These are phyloP conservation scores for Rapana venosa DNA, from an alignment of 2,888 invertebrate genomes.

Conservation along the genomic window DNA sequence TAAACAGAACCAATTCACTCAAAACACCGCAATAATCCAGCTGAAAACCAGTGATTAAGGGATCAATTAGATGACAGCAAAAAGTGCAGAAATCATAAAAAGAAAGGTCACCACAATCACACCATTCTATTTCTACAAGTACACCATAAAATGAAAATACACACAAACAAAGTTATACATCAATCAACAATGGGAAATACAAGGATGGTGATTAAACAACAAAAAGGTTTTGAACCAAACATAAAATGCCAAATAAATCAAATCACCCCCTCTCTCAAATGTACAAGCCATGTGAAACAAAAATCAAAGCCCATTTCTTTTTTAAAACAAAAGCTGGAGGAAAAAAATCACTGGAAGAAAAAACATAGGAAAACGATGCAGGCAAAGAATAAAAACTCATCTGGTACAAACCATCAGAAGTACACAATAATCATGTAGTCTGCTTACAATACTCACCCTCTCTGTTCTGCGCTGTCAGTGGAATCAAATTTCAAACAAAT, in stretches of 20 bases:
- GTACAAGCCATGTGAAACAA: background rate
- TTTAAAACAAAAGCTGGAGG: background rate
- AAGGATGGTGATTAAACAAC: too few relatives aligned
- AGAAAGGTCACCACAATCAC: too few relatives aligned
- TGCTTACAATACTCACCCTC: background rate
- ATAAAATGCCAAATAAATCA: background rate
- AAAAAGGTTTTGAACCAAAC: too few relatives aligned
- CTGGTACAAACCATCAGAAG: background rate
- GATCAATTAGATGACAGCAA: too few relatives aligned
- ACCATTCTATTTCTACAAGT: too few relatives aligned
- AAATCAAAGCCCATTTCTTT: background rate
- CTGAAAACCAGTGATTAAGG: too few relatives aligned
- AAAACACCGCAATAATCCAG: too few relatives aligned
- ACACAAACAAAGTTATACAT: too few relatives aligned
- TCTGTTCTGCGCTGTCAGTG: conserved; percentile 15
- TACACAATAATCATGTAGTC: background rate
- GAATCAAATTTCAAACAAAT: conserved; percentile 15
- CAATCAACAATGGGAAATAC: too few relatives aligned
- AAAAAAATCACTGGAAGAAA: background rate
- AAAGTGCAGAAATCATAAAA: too few relatives aligned
- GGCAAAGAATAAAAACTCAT: background rate
- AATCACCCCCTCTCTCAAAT: background rate
- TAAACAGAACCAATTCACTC: too few relatives aligned
- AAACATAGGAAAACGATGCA: background rate
- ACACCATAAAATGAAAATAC: too few relatives aligned